Percentiles rank a stretch among this genome's conserved stretches.
These are phyloP conservation scores for Cyprichromis sp. DNA, from an alignment of 2,113 vertebrate species.

Conservation along the genomic window DNA sequence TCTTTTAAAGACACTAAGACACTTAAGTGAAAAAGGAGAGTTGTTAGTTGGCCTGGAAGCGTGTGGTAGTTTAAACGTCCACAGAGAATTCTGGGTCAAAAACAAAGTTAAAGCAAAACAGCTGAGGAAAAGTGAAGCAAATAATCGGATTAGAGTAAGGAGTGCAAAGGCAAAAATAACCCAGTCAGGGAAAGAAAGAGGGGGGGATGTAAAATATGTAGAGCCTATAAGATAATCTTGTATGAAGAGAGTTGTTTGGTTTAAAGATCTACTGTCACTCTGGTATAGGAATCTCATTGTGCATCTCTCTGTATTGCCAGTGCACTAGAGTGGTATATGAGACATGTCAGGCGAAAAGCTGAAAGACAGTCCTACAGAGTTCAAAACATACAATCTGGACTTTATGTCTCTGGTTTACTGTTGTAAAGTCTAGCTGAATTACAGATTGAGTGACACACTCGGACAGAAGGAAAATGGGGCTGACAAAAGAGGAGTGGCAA, in stretches of 20 bases:
- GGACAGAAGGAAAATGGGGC: constrained; percentile 24
- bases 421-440: not conserved
- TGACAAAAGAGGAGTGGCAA: constrained; percentile 39
- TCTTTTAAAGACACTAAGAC: not conserved
- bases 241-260: not conserved
- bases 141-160: not conserved
- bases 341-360: not conserved
- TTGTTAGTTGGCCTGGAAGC: not conserved
- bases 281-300: not conserved
- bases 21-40: not conserved
- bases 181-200: not conserved
- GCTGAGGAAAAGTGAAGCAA: not conserved
- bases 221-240: not conserved
- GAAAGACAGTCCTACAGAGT: not conserved
- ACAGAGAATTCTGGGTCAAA: not conserved
- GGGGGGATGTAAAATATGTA: not conserved
- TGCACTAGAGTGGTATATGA: not conserved
- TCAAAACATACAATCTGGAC: constrained; percentile 13
- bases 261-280: not conserved
- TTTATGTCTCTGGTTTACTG: not conserved
- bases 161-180: not conserved
- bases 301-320: not conserved
- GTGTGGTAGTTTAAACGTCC: not conserved
- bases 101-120: not conserved
- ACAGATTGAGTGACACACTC: constrained; percentile 32